phyloP scores from a whole-genome alignment of 2,888 invertebrate genomes.

The Rhamnusium bicolor region DNA sequence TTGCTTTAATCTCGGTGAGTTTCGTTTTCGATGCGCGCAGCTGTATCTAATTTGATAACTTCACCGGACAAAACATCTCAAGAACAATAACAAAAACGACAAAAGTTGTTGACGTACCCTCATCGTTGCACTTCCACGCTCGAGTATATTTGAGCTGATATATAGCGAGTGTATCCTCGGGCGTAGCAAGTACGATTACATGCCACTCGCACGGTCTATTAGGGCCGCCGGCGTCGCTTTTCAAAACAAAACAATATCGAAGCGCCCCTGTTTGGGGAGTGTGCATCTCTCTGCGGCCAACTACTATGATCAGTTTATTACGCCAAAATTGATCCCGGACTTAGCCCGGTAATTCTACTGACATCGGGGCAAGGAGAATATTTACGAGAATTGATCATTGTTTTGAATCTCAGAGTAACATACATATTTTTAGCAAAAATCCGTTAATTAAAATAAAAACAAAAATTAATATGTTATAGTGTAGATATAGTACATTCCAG shows the following conservation, averaged over 20 bases:
- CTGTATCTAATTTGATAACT: conserved; percentile 45
- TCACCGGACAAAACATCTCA: conserved; percentile 42
- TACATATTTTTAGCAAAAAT: too few species aligned
- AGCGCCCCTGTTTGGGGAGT: conserved; percentile 31
- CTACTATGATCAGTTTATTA: conserved; percentile 35
- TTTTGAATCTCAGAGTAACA: too few species aligned
- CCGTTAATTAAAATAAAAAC: too few species aligned
- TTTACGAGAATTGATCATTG: too few species aligned
- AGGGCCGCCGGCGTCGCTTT: conserved; percentile 36
- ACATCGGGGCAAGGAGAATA: background rate
- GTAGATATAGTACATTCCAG: too few species aligned
- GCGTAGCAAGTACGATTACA: conserved; percentile 38
- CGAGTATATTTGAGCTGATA: background rate
- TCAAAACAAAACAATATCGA: conserved; percentile 39
- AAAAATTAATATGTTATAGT: too few species aligned
- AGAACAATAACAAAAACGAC: conserved; percentile 42
- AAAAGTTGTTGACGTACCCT: conserved; percentile 38
- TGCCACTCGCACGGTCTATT: conserved; percentile 45
- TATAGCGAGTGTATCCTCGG: conserved; percentile 8
- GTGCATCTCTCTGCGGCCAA: conserved; percentile 28
- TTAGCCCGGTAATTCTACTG: background rate
- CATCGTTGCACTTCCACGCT: conserved; percentile 22
- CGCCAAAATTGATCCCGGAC: conserved; percentile 26
- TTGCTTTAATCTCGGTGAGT: background rate
- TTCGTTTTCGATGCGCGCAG: conserved; percentile 30